A percentile compares a stretch with the other conserved stretches of the same genome.
Conservation (phyloP, 2,888 invertebrate species). For the Hirtodrosophila trivittata region DNA sequence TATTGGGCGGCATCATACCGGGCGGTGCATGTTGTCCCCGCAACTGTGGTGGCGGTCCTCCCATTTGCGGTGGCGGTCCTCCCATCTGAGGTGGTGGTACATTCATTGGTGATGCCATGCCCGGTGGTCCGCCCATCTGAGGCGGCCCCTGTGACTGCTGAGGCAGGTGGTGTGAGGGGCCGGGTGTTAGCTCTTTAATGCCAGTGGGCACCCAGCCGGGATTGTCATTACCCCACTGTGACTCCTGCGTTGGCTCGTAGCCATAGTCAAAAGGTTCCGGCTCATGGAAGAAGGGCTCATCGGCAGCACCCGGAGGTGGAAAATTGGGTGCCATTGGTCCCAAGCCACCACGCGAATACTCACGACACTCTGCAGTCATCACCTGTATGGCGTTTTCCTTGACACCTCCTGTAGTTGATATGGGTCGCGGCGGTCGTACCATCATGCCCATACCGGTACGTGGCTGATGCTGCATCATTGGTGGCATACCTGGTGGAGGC, state of each 20-base stretch:
- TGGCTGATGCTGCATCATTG: slow-evolving; percentile 70
- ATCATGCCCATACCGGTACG: slow-evolving; percentile 68
- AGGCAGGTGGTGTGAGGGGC: slow-evolving; percentile 83
- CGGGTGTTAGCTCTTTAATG: slow-evolving; percentile 89
- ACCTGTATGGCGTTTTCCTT: slow-evolving; percentile 95
- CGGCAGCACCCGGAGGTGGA: slow-evolving; percentile 79
- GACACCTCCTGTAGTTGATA: slow-evolving; percentile 61
- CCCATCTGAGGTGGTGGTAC: slow-evolving; percentile 74
- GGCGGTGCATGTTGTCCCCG: slow-evolving; percentile 57
- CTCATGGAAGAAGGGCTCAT: slow-evolving; percentile 84
- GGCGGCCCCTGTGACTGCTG: slow-evolving; percentile 76
- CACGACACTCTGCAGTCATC: slow-evolving; percentile 95
- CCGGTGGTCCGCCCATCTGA: slow-evolving; percentile 65
- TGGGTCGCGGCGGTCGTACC: slow-evolving; percentile 77
- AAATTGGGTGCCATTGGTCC: slow-evolving; percentile 84
- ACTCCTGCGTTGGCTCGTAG: slow-evolving; percentile 90
- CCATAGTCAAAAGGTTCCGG: slow-evolving; percentile 85
- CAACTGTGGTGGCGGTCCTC: slow-evolving; percentile 76
- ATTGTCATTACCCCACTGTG: slow-evolving; percentile 87
- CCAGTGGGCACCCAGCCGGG: slow-evolving; percentile 87
- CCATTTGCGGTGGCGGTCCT: slow-evolving; percentile 73
- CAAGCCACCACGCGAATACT: slow-evolving; percentile 89
- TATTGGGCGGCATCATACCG: slow-evolving; percentile 75
- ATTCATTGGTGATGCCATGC: slow-evolving; percentile 62
- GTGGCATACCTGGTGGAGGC: slow-evolving; percentile 83